Percentiles rank a stretch among this genome's conserved stretches.
Conservation (phyloP, 2,888 invertebrate species). For the Leuctra nigra region DNA sequence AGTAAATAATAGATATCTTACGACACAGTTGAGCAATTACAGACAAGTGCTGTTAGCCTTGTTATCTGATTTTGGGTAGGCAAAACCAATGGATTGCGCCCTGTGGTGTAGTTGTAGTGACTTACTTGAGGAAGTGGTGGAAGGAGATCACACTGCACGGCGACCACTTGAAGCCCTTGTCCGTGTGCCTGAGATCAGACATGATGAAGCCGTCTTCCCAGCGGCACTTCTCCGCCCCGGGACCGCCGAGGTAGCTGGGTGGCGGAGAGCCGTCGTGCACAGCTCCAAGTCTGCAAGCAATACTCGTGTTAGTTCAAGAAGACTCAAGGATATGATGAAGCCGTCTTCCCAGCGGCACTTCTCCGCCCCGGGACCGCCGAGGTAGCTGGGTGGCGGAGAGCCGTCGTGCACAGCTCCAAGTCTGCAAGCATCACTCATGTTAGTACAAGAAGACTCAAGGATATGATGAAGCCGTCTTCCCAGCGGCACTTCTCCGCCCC, state of each 20-base stretch:
- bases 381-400: conserved; percentile 87
- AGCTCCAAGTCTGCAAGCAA: conserved; percentile 67
- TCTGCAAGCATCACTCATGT: conserved; percentile 47
- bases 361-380: conserved; percentile 90
- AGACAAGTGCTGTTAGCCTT: too few species aligned
- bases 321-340: conserved; percentile 73
- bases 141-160: conserved; percentile 89
- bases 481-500: conserved; percentile 91
- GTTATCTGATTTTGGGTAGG: too few species aligned
- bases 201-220: conserved; percentile 97
- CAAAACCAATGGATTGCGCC: too few species aligned
- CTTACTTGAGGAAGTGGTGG: conserved; percentile 91
- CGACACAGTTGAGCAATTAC: too few species aligned
- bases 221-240: conserved; percentile 88
- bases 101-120: too few species aligned
- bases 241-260: conserved; percentile 88
- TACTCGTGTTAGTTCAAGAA: too few species aligned
- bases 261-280: conserved; percentile 96
- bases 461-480: conserved; percentile 97
- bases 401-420: conserved; percentile 95
- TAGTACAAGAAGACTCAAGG: too few species aligned
- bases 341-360: conserved; percentile 95
- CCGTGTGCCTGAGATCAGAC: conserved; percentile 90
- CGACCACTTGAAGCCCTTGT: conserved; percentile 92
- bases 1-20: too few species aligned